Evolutionary conservation across 2,113 vertebrate species (phyloP), one percentile per base, ranked within the genome.

Genomic region (Pristiophorus japonicus): DNA sequence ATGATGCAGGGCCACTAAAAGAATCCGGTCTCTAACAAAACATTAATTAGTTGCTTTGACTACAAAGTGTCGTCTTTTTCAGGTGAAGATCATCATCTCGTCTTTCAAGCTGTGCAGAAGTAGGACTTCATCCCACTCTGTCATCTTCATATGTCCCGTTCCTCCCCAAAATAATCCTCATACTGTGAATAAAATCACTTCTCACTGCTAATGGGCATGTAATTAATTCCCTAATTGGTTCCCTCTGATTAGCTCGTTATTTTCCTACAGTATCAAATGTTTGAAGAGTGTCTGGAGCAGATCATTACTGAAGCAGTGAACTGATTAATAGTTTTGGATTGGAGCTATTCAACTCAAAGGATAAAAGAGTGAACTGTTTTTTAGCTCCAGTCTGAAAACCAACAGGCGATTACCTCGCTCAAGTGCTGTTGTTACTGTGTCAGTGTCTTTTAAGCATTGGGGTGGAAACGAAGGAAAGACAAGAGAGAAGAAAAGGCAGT

Each of bases 171-270:
- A 30, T 38, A 38, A 42, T 6, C 16, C 6, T 67, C 59, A 42
- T n/a, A n/a, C 4, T 24, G 24, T 94, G 92, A 22, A 67, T 67
- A 67, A 94, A 67, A 45, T 27, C 16, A 27, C 92, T 24, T 45
- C 92, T 91, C 22, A 47, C 12, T 47, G 88, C 59, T 62, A 63
- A 91, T 42, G 65, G 59, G 63, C 38, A 94, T 67, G n/a, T 14
- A 27, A 66, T 67, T 94, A 65, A 94, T 94, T 67, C 92, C 63
- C 63, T 94, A 67, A 94, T 67, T 91, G 88, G 62, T 63, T 91
- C 16, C 14, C 59, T 38, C 55, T 91, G 59, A 91, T 91, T 91
- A 45, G 92, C 38, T 67, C 42, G 22, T 88, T 42, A 94, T 94
- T 94, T 66, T 67, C 20, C 63, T 24, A 14, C 92, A 47, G 65